These are phyloP conservation scores for Mixornis gularis DNA, from an alignment of 2,113 vertebrate genomes.

Conservation along the genomic window DNA sequence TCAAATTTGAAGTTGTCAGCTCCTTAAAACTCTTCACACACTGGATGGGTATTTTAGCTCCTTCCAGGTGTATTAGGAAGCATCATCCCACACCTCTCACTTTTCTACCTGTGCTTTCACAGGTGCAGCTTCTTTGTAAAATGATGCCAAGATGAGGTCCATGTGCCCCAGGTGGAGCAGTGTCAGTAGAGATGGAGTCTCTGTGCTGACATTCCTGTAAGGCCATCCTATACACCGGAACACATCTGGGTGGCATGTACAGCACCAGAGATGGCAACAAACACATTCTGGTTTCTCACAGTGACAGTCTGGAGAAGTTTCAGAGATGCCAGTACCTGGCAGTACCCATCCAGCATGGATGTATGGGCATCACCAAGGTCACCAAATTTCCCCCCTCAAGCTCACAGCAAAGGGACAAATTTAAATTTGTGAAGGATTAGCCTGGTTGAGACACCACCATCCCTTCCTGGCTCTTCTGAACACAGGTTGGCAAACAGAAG, in stretches of 20 bases:
- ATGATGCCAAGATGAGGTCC: not conserved
- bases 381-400: not conserved
- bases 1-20: not conserved
- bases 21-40: not conserved
- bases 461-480: not conserved
- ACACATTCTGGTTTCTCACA: not conserved
- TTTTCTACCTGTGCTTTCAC: not conserved
- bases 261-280: not conserved
- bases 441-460: not conserved
- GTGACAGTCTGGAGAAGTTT: not conserved
- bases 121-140: not conserved
- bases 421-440: not conserved
- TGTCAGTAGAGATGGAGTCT: not conserved
- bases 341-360: not conserved
- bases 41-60: not conserved
- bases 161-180: not conserved
- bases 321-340: not conserved
- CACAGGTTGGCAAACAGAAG: accelerated
- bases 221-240: not conserved
- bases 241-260: accelerated
- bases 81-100: accelerated
- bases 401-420: not conserved
- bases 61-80: not conserved
- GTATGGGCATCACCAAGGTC: not conserved
- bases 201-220: not conserved